Evolutionary conservation across 37 sponge, comb jelly and placozoan species (phyloP).

Genomic region (Corticium candelabrum): DNA sequence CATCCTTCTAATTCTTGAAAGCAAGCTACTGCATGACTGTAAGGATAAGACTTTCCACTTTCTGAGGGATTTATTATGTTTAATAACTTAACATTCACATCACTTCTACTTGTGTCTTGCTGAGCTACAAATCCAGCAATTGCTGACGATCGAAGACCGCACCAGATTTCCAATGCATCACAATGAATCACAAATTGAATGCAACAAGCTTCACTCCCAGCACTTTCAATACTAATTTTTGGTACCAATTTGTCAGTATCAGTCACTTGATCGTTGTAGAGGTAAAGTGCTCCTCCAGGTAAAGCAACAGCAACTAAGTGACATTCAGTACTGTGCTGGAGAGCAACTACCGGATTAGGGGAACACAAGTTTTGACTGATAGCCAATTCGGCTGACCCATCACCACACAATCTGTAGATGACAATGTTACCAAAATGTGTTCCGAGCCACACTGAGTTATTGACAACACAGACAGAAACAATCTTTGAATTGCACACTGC

Average conservation of each 20-base stretch:
- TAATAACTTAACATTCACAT: too few relatives aligned
- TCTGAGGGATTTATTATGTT: too few relatives aligned
- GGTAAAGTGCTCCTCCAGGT: neutral
- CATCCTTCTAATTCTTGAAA: neutral
- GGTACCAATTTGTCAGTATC: too few relatives aligned
- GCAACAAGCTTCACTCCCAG: neutral
- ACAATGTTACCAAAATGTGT: neutral
- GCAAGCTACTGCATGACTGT: neutral
- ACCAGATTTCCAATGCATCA: neutral
- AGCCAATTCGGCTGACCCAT: neutral
- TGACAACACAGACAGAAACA: neutral
- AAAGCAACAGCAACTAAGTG: neutral
- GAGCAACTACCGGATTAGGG: neutral
- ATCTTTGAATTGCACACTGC: too few relatives aligned
- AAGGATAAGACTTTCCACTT: neutral
- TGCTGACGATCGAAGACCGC: neutral
- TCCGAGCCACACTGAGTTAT: neutral
- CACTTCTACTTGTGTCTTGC: neutral
- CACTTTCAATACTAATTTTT: too few relatives aligned
- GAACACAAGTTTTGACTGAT: too few relatives aligned
- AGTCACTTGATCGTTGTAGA: neutral
- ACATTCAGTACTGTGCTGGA: neutral
- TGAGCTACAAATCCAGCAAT: neutral
- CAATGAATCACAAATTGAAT: neutral
- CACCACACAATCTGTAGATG: neutral